Percentiles rank a stretch among this genome's conserved stretches.
Evolutionary conservation across 2,797 vertebrate species (phyloP).

Genomic region (Myioborus melanocephalus): DNA sequence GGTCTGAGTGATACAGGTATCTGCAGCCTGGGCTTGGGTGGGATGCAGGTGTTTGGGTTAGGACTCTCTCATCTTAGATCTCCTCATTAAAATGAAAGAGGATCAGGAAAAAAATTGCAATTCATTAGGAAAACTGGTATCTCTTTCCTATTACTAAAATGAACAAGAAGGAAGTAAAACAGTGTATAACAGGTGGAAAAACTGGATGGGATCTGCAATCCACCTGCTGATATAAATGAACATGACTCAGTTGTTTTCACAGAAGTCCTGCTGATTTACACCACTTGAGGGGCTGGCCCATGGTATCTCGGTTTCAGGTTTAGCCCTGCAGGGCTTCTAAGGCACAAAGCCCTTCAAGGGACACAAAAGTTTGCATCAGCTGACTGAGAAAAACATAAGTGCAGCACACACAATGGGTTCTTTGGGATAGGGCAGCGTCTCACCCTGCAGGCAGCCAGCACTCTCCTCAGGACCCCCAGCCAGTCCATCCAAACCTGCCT

Average conservation of each 20-base stretch:
- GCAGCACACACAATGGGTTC: rapidly evolving
- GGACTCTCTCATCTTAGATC: neutral
- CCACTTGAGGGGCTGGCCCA: neutral
- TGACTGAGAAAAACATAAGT: neutral
- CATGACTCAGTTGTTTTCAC: neutral
- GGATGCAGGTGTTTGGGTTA: neutral
- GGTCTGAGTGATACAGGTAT: neutral
- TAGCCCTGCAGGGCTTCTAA: neutral
- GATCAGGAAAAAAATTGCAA: neutral
- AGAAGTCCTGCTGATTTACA: neutral
- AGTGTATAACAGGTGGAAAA: neutral
- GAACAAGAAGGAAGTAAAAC: neutral
- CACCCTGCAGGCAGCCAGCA: neutral
- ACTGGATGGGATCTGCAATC: neutral
- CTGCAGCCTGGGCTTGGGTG: neutral
- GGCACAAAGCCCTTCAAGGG: neutral
- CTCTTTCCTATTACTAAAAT: neutral
- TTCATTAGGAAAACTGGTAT: neutral
- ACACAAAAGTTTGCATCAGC: neutral
- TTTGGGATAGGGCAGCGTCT: rapidly evolving
- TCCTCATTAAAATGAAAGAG: neutral
- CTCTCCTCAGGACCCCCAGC: neutral
- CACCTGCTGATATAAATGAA: neutral
- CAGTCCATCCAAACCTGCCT: neutral
- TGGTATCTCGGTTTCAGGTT: neutral